A percentile compares a stretch with the other conserved stretches of the same genome.
phyloP scores from a whole-genome alignment of 2,888 invertebrate genomes.

The Clunio marinus region DNA sequence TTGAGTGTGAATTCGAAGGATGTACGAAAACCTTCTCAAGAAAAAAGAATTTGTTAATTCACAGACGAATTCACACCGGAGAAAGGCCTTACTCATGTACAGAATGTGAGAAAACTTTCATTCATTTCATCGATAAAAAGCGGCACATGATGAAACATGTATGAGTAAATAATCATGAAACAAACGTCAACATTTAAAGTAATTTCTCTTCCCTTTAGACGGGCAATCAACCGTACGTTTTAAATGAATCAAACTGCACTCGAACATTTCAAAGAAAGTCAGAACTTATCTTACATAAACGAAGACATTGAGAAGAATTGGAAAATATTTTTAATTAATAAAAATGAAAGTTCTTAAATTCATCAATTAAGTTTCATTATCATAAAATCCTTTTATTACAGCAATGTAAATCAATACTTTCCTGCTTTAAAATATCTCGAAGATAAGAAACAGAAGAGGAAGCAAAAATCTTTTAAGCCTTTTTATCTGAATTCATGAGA shows the following conservation, averaged over 20 bases:
- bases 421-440: no score
- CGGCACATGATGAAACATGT: slow-evolving; percentile 1
- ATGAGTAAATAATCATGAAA: background rate
- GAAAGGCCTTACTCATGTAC: background rate
- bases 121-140: slow-evolving; percentile 1
- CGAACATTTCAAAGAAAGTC: background rate
- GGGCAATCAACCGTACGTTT: background rate
- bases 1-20: background rate
- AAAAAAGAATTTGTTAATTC: background rate
- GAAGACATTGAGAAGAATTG: no score
- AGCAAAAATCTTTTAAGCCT: no score
- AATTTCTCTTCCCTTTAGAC: background rate
- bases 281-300: no score
- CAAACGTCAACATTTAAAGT: background rate
- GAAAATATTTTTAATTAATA: no score
- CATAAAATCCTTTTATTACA: no score
- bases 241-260: background rate
- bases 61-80: background rate
- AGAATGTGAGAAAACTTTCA: background rate
- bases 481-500: no score
- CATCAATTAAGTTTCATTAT: no score
- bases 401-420: no score
- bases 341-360: no score
- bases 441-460: no score
- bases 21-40: background rate